Conservation (phyloP, 1,140 invertebrate genomes). For the Goniozus legneri region DNA sequence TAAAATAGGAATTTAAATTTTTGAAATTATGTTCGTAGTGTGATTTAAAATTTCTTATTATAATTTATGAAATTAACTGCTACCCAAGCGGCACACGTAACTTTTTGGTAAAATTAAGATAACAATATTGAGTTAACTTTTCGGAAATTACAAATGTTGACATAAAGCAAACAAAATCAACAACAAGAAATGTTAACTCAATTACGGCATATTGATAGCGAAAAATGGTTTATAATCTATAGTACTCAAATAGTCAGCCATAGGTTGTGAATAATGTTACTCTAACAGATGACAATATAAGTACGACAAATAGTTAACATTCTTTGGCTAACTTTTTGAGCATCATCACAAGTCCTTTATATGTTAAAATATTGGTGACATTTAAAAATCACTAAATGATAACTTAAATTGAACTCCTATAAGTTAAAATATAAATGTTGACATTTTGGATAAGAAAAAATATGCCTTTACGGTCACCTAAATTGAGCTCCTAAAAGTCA, state of each 20-base stretch:
- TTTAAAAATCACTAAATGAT: too few species aligned
- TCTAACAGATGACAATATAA: neutral
- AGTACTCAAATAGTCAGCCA: neutral
- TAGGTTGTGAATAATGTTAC: neutral
- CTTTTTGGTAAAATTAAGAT: too few species aligned
- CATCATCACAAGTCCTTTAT: neutral
- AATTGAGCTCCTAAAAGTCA: too few species aligned
- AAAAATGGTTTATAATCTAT: neutral
- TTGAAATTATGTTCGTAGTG: too few species aligned
- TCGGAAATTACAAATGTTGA: neutral
- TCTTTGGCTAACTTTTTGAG: neutral
- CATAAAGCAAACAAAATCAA: neutral
- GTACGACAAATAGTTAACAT: neutral
- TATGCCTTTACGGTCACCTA: too few species aligned
- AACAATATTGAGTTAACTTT: neutral
- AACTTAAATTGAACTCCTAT: too few species aligned
- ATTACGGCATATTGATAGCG: neutral
- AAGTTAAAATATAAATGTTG: too few species aligned
- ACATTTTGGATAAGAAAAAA: too few species aligned
- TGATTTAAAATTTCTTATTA: too few species aligned
- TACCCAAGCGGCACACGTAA: too few species aligned
- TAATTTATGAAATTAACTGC: too few species aligned
- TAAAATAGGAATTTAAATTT: too few species aligned
- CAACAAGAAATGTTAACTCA: neutral
- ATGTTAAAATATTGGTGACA: neutral